Base-by-base conservation (phyloP, 2,888 invertebrate genomes). In the Tenthredo distinguenda region DNA sequence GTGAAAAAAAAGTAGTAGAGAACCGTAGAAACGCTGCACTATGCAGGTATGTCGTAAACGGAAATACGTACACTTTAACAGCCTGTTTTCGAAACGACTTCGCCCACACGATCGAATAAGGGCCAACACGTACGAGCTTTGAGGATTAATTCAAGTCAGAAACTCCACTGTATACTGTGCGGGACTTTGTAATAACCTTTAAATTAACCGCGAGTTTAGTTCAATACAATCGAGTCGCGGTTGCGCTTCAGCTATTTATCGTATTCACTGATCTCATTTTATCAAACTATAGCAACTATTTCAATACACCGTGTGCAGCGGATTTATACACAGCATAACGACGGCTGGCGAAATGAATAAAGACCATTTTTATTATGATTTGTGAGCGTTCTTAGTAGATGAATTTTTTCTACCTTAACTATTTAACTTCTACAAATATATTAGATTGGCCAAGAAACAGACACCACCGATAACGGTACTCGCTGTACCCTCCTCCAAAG, bases 1-100 rank as follows among this genome's bases (percentile, higher is more conserved):
- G 84, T 86, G 82, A 74, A 81, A 62, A 43, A 86, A 43, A 72
- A 43, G 84, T 43, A 72, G 87, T 85, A 87, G 86, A 87, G 82
- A 86, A 76, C 74, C 21, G 76, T 83, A 79, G 85, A 34, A 62
- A 62, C 81, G 58, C 50, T 43, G n/a, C 47, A 37, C 74, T 76
- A 74, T 76, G 74, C 77, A 71, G 43, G 68, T 71, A 68, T 83
- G 40, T 83, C 83, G 83, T 83, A 83, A 83, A 83, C 68, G 83
- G 83, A 68, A 68, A 50, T 65, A 68, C 62, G 43, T 65, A 58
- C 62, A 37, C 18, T 31, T 47, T 47, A 18, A 18, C 40, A 74
- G 72, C 71, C 47, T 68, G 68, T 50, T 40, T 62, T 83, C 71
- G 83, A 71, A 83, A 83, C 65, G 6, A 26, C 83, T 83, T 83